Evolutionary conservation across 2,888 invertebrate genomes (phyloP), one percentile per base, ranked within the genome.

Genomic region (Cordilura impudica): DNA sequence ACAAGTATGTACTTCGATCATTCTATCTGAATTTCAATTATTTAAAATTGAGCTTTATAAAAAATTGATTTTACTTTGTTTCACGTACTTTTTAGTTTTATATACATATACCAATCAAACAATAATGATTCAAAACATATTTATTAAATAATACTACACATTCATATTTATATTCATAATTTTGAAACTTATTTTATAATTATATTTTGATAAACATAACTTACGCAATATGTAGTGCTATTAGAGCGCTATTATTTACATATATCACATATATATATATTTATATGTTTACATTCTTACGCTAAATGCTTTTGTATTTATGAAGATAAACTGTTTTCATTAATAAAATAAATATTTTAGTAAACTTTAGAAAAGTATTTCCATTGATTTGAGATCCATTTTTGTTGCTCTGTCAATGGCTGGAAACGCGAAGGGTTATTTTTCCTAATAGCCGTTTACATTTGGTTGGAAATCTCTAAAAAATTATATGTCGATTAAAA

Each of bases 231-330:
- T n/a, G n/a, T n/a, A 47, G 29, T 49, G 63, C 49, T 63, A n/a
- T 47, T 47, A 49, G n/a, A 63, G 35, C 49, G 63, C 63, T 47
- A 47, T 49, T 63, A 63, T 21, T 19, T 14, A 63, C 29, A 63
- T 45, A 2, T 8, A 49, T 63, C n/a, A n/a, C n/a, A n/a, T n/a
- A n/a, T n/a, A n/a, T n/a, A n/a, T n/a, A n/a, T n/a, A n/a, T n/a
- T n/a, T n/a, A n/a, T n/a, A n/a, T n/a, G n/a, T n/a, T 21, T 47
- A 63, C 49, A 49, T 47, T 63, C 47, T 69, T 53, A 47, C 21
- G 23, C 29, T 21, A 47, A 54, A 45, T 58, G 43, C 43, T 58
- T 58, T 58, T 56, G 43, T 43, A 43, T 58, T 58, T 58, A 58
- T 58, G 19, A 43, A 21, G 56, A 19, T 3, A 43, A 43, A n/a